Evolutionary conservation across 2,113 vertebrate species (phyloP).

Genomic region (Mugil cephalus): DNA sequence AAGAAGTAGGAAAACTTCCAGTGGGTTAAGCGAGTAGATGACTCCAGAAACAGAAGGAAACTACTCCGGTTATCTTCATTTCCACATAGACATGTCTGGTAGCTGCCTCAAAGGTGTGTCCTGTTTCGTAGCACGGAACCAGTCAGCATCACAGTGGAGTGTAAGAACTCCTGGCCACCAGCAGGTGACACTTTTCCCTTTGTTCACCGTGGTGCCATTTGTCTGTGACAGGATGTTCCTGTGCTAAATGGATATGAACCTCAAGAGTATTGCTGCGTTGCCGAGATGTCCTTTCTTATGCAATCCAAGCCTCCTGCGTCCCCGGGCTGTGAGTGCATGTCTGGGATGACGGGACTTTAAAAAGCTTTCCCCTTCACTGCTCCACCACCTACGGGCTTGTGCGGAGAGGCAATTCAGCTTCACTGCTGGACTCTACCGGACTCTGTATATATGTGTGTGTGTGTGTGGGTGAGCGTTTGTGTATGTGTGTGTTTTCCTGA

Average conservation of each 20-base stretch:
- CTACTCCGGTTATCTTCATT: background rate
- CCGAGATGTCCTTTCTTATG: constrained; percentile 66
- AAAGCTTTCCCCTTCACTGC: constrained; percentile 78
- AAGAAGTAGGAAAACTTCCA: constrained; percentile 9
- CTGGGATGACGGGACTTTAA: constrained; percentile 63
- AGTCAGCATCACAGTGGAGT: constrained; percentile 32
- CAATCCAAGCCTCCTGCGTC: constrained; percentile 63
- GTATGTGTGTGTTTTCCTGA: constrained; percentile 31
- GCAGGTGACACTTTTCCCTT: constrained; percentile 85
- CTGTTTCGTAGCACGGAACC: background rate
- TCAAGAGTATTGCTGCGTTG: constrained; percentile 21
- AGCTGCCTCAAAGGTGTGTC: background rate
- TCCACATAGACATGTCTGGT: background rate
- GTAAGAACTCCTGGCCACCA: constrained; percentile 75
- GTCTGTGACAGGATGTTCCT: constrained; percentile 53
- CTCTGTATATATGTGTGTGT: constrained; percentile 39
- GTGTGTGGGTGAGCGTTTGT: constrained; percentile 8
- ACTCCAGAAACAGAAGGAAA: constrained; percentile 8
- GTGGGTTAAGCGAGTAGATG: background rate
- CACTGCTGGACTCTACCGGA: constrained; percentile 64
- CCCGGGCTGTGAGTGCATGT: constrained; percentile 72
- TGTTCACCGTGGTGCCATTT: constrained; percentile 62
- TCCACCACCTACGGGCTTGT: constrained; percentile 65
- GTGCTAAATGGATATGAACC: constrained; percentile 42
- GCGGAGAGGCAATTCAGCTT: constrained; percentile 67